A percentile compares a stretch with the other conserved stretches of the same genome.
Evolutionary conservation across 53 echinoderm and acorn worm species (phyloP).

Genomic region (Luidia sarsii): DNA sequence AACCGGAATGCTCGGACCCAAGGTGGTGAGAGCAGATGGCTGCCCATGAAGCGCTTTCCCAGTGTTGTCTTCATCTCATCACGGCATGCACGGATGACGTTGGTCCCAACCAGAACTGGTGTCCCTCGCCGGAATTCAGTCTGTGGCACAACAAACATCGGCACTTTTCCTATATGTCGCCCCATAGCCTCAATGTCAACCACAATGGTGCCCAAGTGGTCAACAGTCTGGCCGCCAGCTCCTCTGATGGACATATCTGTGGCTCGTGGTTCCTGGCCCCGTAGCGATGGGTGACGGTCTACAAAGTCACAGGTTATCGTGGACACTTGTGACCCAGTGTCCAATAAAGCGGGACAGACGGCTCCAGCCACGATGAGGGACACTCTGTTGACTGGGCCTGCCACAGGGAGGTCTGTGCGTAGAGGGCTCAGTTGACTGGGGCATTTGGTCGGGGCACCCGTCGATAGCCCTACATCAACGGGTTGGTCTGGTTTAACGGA

Average conservation of each 20-base stretch:
- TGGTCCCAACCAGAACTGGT: constrained; percentile 19
- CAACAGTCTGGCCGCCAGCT: constrained; percentile 45
- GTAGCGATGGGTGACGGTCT: background rate
- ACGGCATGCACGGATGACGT: constrained; percentile 4
- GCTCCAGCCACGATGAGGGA: background rate
- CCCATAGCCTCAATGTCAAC: background rate
- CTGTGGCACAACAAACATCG: background rate
- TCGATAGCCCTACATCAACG: constrained; percentile 32
- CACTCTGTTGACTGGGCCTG: constrained; percentile 17
- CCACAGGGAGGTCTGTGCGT: background rate
- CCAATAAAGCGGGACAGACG: constrained; percentile 18
- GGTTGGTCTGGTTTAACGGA: constrained; percentile 36
- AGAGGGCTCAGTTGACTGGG: background rate
- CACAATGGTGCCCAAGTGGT: constrained; percentile 1
- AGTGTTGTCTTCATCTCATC: background rate
- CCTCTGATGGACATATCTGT: constrained; percentile 20
- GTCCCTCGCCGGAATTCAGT: background rate
- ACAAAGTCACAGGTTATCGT: background rate
- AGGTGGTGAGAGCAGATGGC: background rate
- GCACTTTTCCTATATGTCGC: background rate
- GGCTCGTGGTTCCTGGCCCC: background rate
- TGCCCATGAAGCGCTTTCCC: background rate
- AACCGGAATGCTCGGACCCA: constrained; percentile 14
- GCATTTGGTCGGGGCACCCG: background rate
- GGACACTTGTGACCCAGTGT: constrained; percentile 54